phyloP scores from a whole-genome alignment of 2,113 vertebrate genomes.

The Coracopsis vasa region DNA sequence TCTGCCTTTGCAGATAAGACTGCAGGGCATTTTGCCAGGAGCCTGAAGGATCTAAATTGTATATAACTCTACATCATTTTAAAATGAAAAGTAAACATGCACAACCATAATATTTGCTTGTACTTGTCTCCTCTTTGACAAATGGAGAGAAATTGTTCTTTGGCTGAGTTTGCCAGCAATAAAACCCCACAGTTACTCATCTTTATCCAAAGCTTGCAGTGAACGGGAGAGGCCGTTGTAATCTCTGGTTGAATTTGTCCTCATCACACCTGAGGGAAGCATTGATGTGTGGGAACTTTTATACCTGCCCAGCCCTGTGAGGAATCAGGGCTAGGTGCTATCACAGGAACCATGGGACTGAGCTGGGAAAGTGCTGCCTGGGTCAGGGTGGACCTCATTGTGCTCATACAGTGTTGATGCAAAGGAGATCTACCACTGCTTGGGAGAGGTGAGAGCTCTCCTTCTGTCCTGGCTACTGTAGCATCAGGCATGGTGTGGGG shows the following conservation, averaged over 20 bases:
- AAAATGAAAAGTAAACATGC: constrained; percentile 56
- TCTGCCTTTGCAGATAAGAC: constrained; percentile 38
- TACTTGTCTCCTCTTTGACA: constrained; percentile 43
- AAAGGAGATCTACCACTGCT: background rate
- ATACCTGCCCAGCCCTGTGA: background rate
- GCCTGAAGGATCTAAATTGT: constrained; percentile 24
- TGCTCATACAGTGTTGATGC: background rate
- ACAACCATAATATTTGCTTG: constrained; percentile 52
- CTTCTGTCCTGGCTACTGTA: background rate
- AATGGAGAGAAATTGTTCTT: constrained; percentile 28
- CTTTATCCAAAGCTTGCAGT: background rate
- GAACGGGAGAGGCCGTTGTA: background rate
- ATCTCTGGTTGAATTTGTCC: background rate
- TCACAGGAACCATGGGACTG: background rate
- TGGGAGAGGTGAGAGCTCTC: background rate
- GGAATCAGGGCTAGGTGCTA: background rate
- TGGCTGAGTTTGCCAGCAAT: background rate
- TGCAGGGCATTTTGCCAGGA: background rate
- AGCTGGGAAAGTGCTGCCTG: background rate
- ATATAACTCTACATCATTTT: constrained; percentile 31
- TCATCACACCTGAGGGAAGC: background rate
- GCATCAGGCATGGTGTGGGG: accelerated
- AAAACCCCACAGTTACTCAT: constrained; percentile 23
- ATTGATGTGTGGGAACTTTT: background rate
- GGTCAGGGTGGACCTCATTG: background rate